Conservation (phyloP, 2,888 invertebrate species). For the Dryobota labecula region DNA sequence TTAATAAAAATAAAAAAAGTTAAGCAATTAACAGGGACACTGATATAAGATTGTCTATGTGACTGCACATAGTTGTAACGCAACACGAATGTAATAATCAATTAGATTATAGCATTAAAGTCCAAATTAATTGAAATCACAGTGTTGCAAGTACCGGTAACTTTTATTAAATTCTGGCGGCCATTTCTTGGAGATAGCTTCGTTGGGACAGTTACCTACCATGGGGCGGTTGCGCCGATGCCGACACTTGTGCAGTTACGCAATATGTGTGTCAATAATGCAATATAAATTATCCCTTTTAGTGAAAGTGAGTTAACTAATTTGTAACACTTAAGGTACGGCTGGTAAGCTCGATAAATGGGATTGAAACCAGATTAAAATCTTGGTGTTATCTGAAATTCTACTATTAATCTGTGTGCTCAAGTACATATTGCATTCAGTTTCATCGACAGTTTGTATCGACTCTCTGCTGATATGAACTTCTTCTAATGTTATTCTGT, state of each 20-base stretch:
- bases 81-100: conserved; percentile 2
- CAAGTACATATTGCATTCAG: not conserved
- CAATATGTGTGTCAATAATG: conserved; percentile 56
- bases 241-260: conserved; percentile 29
- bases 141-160: conserved; percentile 26
- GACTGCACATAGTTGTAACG: conserved; percentile 2
- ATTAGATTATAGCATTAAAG: conserved; percentile 6
- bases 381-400: conserved; percentile 6
- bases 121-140: conserved; percentile 12
- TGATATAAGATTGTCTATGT: not conserved
- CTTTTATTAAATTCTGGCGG: conserved; percentile 28
- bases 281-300: conserved; percentile 48
- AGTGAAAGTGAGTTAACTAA: conserved; percentile 52
- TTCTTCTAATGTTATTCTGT: not conserved
- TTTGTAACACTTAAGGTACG: conserved; percentile 29
- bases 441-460: not conserved
- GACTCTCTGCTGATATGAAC: not conserved
- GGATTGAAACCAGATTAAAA: conserved; percentile 27
- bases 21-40: not conserved
- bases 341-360: conserved; percentile 1
- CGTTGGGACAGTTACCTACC: conserved; percentile 13
- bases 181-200: conserved; percentile 21
- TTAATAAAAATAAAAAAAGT: not conserved
- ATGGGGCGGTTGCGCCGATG: conserved; percentile 25
- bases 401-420: not conserved